Conservation (phyloP, 1,140 invertebrate genomes). For the Philopotamus ludificatus region DNA sequence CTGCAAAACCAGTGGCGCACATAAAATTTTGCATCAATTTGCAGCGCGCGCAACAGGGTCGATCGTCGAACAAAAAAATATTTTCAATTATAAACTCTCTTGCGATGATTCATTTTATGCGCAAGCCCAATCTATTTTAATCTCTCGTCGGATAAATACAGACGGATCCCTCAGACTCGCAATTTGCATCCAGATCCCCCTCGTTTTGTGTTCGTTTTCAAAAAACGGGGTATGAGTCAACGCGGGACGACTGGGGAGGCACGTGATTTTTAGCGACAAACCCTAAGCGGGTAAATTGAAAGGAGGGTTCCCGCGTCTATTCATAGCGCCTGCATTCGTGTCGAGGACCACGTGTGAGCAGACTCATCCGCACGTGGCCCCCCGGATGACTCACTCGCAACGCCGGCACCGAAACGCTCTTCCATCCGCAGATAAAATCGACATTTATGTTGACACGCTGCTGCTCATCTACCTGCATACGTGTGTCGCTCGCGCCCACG, state of each 20-base stretch:
- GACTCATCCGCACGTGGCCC: not conserved
- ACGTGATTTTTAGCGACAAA: conserved; percentile 19
- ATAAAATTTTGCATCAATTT: too few species aligned
- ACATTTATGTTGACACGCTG: too few species aligned
- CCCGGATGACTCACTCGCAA: not conserved
- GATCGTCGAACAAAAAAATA: too few species aligned
- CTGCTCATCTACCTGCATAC: too few species aligned
- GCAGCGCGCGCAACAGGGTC: too few species aligned
- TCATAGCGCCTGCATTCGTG: not conserved
- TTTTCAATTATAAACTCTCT: too few species aligned
- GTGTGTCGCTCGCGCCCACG: too few species aligned
- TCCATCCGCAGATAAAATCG: too few species aligned
- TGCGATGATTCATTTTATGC: too few species aligned
- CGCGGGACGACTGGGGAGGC: conserved; percentile 13
- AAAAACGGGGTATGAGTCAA: conserved; percentile 22
- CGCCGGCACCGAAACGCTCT: too few species aligned
- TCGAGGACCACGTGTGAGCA: not conserved
- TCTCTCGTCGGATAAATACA: conserved; percentile 10
- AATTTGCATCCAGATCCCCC: conserved; percentile 22
- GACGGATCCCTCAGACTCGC: conserved; percentile 12
- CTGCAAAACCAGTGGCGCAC: too few species aligned
- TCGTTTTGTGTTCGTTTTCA: conserved; percentile 9
- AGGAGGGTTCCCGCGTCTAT: not conserved
- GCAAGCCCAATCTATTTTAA: too few species aligned
- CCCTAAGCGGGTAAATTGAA: not conserved